Conservation (phyloP, 1,140 invertebrate genomes). For the Lepidurus apus region DNA sequence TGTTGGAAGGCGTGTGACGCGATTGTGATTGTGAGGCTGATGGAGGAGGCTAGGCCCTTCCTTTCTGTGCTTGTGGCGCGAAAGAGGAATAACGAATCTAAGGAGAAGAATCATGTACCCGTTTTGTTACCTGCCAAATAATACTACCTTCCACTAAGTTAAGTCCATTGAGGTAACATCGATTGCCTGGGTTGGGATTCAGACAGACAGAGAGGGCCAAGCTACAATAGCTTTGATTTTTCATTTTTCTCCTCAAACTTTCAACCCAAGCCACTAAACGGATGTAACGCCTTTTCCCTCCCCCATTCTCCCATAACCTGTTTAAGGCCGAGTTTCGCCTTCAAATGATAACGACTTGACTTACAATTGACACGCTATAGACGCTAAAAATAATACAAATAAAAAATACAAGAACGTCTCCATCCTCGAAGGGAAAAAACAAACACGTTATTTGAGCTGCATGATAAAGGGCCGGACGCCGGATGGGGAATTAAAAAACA, state of each 20-base stretch:
- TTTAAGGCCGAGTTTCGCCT: neutral
- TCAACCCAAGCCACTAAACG: constrained; percentile 16
- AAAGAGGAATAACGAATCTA: neutral
- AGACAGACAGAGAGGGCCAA: neutral
- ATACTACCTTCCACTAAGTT: constrained; percentile 5
- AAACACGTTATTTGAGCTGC: no score
- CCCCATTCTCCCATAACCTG: neutral
- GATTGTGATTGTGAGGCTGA: constrained; percentile 22
- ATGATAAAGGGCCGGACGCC: no score
- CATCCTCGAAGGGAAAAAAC: no score
- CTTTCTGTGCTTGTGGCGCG: neutral
- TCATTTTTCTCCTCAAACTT: neutral
- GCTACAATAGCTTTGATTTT: neutral
- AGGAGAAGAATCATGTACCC: constrained; percentile 10
- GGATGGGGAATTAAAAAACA: no score
- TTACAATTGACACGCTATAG: no score
- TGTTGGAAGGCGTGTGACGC: constrained; percentile 7
- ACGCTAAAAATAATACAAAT: no score
- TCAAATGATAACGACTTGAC: neutral
- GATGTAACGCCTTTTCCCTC: constrained; percentile 14
- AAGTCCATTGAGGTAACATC: constrained; percentile 16
- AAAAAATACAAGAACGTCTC: no score
- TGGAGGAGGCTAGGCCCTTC: neutral
- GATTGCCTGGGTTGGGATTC: constrained; percentile 12
- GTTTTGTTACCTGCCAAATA: constrained; percentile 13